Conservation (phyloP, 2,888 invertebrate species). For the Sphaerophoria taeniata region DNA sequence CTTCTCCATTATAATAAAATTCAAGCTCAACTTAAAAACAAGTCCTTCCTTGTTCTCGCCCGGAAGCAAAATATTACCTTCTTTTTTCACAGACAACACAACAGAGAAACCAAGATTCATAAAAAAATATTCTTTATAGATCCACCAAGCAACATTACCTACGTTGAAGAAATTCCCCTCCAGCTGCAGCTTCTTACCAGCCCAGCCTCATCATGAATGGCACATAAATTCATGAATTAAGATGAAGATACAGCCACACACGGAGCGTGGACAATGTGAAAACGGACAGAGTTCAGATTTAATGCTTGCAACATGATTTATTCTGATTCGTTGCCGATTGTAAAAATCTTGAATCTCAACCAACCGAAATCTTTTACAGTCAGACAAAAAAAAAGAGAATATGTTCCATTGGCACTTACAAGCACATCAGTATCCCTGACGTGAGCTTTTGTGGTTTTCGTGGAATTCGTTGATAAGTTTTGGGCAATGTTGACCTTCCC, state of each 20-base stretch:
- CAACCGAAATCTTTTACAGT: constrained; percentile 59
- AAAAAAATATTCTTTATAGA: constrained; percentile 16
- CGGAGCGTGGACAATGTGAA: constrained; percentile 67
- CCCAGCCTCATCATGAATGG: constrained; percentile 54
- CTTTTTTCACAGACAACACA: constrained; percentile 1
- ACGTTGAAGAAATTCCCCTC: constrained; percentile 43
- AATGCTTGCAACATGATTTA: constrained; percentile 72
- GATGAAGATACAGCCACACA: constrained; percentile 77
- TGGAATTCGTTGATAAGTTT: constrained; percentile 7
- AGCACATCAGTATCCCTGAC: constrained; percentile 26
- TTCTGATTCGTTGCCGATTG: constrained; percentile 61
- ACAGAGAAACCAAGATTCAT: constrained; percentile 4
- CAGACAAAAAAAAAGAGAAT: background rate
- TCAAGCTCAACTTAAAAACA: constrained; percentile 43
- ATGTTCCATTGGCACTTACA: constrained; percentile 30
- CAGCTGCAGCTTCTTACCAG: background rate
- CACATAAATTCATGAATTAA: constrained; percentile 74
- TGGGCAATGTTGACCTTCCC: constrained; percentile 43
- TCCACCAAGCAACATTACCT: constrained; percentile 54
- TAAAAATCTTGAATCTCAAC: constrained; percentile 29
- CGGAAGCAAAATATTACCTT: constrained; percentile 60
- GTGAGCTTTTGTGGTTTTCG: constrained; percentile 25
- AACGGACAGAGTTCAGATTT: constrained; percentile 56
- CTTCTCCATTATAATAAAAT: constrained; percentile 62
- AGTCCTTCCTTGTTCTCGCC: constrained; percentile 56